Base-by-base conservation (phyloP, 2,888 invertebrate genomes). In the Punctoribates punctum region DNA sequence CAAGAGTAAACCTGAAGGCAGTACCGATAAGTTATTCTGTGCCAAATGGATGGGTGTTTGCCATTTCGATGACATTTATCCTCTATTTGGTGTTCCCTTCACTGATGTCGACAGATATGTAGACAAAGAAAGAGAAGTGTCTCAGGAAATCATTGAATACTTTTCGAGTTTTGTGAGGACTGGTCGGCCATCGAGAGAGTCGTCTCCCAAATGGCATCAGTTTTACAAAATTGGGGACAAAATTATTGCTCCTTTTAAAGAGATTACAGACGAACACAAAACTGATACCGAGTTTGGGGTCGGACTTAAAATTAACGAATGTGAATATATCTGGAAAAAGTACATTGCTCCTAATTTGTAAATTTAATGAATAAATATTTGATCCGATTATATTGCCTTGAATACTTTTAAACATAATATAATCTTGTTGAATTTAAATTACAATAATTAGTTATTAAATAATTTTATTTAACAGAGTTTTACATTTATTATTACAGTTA, bases 51-150 rank as follows among this genome's bases (percentile, higher is more conserved):
- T 34, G 51, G 73, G 73, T 42, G 29, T 25, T 27, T 75, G 75
- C 57, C 75, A 75, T 73, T 20, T 27, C 2, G 27, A 75, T 72
- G 75, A 75, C 17, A 34, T 75, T 5, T 70, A n/a, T 15, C 75
- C 75, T 1, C 8, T 73, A 0, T 75, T 75, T 72, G 75, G 75
- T 11, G 9, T 27, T 17, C 75, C 75, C 15, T 75, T 75, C 25
- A 13, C 25, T 4, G 48, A 51, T 15, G 3, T 20, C 5, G 62
- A 29, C 23, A 29, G 62, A n/a, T 70, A 29, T 73, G 27, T 20
- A 13, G 70, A 75, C 34, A 46, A 67, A 11, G 75, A 75, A 27
- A 23, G 75, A 8, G 72, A 75, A 27, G 38, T 70, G 8, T 73
- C 73, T 1, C 0, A 1, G n/a, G 17, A 76, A 62, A 34, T 76